Evolutionary conservation across 2,113 vertebrate species (phyloP).

Genomic region (Bos javanicus): DNA sequence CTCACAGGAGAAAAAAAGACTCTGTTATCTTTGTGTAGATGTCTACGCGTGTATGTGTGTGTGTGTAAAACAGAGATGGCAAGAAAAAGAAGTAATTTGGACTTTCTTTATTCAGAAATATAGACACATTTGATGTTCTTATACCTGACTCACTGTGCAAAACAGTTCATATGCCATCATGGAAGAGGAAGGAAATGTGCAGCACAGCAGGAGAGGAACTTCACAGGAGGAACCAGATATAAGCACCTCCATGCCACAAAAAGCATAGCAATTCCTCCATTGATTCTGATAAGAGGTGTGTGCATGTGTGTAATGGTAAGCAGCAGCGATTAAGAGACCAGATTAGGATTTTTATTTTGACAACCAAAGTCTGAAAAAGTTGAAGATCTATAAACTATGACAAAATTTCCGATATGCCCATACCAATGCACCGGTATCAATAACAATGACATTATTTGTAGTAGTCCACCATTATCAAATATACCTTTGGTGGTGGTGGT

Average conservation of each 20-base stretch:
- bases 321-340: not conserved
- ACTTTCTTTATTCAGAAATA: not conserved
- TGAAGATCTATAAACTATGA: not conserved
- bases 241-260: not conserved
- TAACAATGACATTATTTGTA: not conserved
- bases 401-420: not conserved
- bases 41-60: not conserved
- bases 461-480: not conserved
- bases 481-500: not conserved
- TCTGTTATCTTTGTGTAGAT: not conserved
- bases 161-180: not conserved
- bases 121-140: not conserved
- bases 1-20: not conserved
- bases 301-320: not conserved
- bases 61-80: not conserved
- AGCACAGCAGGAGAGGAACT: not conserved
- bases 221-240: not conserved
- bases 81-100: not conserved
- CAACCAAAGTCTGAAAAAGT: not conserved
- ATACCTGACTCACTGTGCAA: not conserved
- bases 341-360: not conserved
- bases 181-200: not conserved
- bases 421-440: not conserved
- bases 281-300: not conserved
- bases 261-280: not conserved